A percentile compares a stretch with the other conserved stretches of the same genome.
phyloP scores from a whole-genome alignment of 2,888 invertebrate species.

The Zhuqinia jingwanae region DNA sequence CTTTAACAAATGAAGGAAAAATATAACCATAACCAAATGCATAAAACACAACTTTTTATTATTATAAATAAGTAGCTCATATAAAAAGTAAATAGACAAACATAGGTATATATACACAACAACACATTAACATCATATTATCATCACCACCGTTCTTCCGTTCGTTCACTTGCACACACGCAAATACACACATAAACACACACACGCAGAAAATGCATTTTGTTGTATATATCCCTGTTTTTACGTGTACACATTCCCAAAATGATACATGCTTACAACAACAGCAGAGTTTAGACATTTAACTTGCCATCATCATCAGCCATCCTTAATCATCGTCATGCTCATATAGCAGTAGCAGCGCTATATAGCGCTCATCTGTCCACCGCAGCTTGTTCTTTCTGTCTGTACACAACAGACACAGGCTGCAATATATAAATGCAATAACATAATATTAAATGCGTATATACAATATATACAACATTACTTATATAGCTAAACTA shows the following conservation, averaged over 20 bases:
- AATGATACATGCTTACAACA: not conserved
- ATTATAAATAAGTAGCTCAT: not conserved
- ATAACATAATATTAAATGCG: conserved; percentile 8
- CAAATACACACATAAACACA: conserved; percentile 46
- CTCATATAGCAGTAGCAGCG: not conserved
- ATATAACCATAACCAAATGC: conserved; percentile 5
- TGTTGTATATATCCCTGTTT: not conserved
- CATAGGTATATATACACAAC: conserved; percentile 36
- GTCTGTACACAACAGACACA: not conserved
- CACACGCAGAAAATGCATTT: conserved; percentile 68
- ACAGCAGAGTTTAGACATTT: conserved; percentile 8
- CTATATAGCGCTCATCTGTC: conserved; percentile 26
- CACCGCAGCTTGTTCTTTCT: conserved; percentile 25
- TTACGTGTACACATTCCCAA: conserved; percentile 7
- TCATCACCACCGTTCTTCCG: conserved; percentile 24
- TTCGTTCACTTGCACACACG: conserved; percentile 57
- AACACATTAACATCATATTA: not conserved
- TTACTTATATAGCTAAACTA: not conserved
- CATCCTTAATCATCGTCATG: conserved; percentile 11
- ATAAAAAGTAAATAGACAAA: not conserved
- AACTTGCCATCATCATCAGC: conserved; percentile 2
- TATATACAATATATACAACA: not conserved
- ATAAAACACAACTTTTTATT: not conserved
- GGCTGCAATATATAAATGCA: conserved; percentile 21
- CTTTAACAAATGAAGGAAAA: no score